phyloP scores from a whole-genome alignment of 30 jellyfish, hydroid and myxozoan genomes.

The Haliclystus octoradiatus region DNA sequence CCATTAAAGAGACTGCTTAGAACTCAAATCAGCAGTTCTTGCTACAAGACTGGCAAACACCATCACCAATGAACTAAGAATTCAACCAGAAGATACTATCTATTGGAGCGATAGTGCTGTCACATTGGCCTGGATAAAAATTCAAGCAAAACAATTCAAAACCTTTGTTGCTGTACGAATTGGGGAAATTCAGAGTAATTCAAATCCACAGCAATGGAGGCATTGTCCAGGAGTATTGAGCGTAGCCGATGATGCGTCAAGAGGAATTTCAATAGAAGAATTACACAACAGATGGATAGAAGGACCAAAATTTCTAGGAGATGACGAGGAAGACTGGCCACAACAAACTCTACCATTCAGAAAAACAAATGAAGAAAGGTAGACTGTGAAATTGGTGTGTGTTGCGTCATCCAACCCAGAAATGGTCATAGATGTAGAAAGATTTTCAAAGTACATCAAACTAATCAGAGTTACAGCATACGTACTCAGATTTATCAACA shows the following conservation, averaged over 20 bases:
- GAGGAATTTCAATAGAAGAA: conserved; percentile 32
- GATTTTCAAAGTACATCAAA: no score
- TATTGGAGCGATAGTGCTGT: conserved; percentile 31
- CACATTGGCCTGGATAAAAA: conserved; percentile 43
- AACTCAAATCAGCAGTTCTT: conserved; percentile 50
- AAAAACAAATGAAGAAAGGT: conserved; percentile 9
- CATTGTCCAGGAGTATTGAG: no score
- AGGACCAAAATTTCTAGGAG: conserved; percentile 38
- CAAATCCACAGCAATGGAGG: conserved; percentile 52
- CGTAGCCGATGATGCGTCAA: conserved; percentile 40
- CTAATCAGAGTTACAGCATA: no score
- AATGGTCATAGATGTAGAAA: no score
- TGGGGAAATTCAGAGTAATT: conserved; percentile 41
- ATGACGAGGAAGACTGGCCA: conserved; percentile 36
- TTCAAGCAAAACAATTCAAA: no score
- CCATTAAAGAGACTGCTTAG: conserved; percentile 42
- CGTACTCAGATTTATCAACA: no score
- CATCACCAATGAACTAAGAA: conserved; percentile 28
- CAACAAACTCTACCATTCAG: conserved; percentile 8
- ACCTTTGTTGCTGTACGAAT: conserved; percentile 27
- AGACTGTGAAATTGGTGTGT: no score
- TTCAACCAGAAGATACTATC: conserved; percentile 16
- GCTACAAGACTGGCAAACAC: conserved; percentile 32
- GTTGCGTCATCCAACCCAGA: no score
- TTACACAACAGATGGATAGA: conserved; percentile 34